A percentile compares a stretch with the other conserved stretches of the same genome.
phyloP scores from a whole-genome alignment of 2,797 vertebrate species.

The Micropoecilia bifurca region DNA sequence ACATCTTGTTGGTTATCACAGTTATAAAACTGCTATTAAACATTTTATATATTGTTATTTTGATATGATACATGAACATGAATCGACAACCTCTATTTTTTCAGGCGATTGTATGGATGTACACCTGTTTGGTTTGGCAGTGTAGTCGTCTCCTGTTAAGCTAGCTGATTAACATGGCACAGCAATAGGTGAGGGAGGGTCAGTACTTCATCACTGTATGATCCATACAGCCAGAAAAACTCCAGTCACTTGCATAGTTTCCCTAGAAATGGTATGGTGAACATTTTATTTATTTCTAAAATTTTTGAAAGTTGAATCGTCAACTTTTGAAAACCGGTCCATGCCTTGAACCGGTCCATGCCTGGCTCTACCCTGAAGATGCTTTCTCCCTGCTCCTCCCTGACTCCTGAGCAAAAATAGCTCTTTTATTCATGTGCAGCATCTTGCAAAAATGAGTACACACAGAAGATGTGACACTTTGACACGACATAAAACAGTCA shows the following conservation, averaged over 20 bases:
- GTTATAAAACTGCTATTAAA: neutral
- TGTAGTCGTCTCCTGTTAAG: neutral
- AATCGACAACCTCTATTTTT: too few species aligned
- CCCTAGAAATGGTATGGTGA: neutral
- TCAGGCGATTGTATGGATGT: too few species aligned
- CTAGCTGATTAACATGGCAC: neutral
- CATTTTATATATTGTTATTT: neutral
- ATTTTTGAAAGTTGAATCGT: neutral
- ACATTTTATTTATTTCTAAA: neutral
- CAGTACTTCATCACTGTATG: neutral
- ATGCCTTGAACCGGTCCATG: neutral
- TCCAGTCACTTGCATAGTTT: neutral
- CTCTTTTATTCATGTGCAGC: neutral
- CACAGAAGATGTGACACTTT: neutral
- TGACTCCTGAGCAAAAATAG: constrained; percentile 44
- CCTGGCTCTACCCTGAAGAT: neutral
- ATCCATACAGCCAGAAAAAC: neutral
- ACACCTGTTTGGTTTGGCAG: neutral
- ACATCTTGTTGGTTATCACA: neutral
- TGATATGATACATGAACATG: neutral
- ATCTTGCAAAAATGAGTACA: neutral
- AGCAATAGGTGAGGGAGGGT: neutral
- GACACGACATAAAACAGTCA: neutral
- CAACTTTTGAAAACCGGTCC: neutral
- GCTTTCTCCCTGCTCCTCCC: neutral